These are phyloP conservation scores for Climacteris rufus DNA, from an alignment of 2,113 vertebrate species.

Conservation along the genomic window DNA sequence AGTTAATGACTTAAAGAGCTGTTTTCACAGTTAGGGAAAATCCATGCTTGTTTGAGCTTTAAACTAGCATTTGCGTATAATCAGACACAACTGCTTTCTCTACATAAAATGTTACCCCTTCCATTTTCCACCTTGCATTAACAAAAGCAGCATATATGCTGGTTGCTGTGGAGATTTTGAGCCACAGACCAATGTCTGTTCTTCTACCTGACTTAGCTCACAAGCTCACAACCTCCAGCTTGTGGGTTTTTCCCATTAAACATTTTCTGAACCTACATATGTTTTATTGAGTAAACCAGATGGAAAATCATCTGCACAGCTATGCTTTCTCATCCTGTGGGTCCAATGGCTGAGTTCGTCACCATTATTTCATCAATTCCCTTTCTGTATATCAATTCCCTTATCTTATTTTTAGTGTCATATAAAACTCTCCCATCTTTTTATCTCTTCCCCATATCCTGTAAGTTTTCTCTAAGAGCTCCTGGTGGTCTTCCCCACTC, in stretches of 20 bases:
- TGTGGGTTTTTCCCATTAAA: not conserved
- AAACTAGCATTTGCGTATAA: slow-evolving; percentile 57
- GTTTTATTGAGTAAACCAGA: slow-evolving; percentile 25
- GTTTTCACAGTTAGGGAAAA: slow-evolving; percentile 67
- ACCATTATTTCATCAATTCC: not conserved
- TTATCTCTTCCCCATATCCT: not conserved
- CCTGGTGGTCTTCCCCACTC: not conserved
- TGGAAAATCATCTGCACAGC: slow-evolving; percentile 48
- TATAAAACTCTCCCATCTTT: not conserved
- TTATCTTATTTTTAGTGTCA: not conserved
- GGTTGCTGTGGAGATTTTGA: not conserved
- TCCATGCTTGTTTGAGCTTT: slow-evolving; percentile 45
- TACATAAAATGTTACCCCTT: not conserved
- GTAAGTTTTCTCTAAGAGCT: not conserved
- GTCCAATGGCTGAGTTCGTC: not conserved
- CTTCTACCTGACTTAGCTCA: slow-evolving; percentile 6
- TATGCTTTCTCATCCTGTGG: not conserved
- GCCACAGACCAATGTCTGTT: not conserved
- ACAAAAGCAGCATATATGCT: not conserved
- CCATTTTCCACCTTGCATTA: not conserved
- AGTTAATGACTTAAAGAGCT: slow-evolving; percentile 66
- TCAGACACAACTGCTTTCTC: slow-evolving; percentile 54
- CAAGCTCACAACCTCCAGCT: too few relatives aligned
- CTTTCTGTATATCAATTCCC: not conserved
- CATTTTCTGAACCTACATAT: not conserved